A percentile compares a stretch with the other conserved stretches of the same genome.
phyloP scores from a whole-genome alignment of 2,888 invertebrate genomes.

The Torymus aiolomorphi region DNA sequence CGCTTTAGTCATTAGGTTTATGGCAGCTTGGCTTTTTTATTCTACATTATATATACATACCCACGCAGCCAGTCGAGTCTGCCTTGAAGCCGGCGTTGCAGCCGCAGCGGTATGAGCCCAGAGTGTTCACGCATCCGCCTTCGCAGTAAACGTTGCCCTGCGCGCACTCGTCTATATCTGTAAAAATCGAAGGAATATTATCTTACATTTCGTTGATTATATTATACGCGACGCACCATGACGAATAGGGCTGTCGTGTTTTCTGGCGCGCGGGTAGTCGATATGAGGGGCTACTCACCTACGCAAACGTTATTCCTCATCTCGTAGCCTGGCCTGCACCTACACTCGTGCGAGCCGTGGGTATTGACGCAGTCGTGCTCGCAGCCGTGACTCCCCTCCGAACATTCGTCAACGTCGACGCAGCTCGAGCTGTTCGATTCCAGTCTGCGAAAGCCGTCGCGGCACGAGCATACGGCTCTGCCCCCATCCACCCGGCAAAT shows the following conservation, averaged over 20 bases:
- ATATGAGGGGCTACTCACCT: conserved; percentile 63
- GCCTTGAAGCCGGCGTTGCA: conserved; percentile 65
- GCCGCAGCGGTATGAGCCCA: conserved; percentile 75
- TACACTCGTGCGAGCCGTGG: conserved; percentile 75
- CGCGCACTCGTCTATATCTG: conserved; percentile 75
- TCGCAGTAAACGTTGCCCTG: conserved; percentile 71
- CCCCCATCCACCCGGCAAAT: conserved; percentile 63
- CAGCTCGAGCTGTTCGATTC: conserved; percentile 67
- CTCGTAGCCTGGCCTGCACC: conserved; percentile 66
- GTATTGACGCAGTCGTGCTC: conserved; percentile 76
- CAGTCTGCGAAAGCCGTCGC: conserved; percentile 74
- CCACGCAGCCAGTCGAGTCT: conserved; percentile 26
- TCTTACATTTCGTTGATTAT: neutral
- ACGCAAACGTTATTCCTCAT: conserved; percentile 66
- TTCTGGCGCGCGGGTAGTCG: too few relatives aligned
- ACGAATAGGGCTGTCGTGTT: too few relatives aligned
- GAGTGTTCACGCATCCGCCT: conserved; percentile 76
- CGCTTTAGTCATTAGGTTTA: too few relatives aligned
- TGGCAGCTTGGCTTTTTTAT: too few relatives aligned
- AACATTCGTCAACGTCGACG: conserved; percentile 75
- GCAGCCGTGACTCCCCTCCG: conserved; percentile 69
- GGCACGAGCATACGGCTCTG: conserved; percentile 65
- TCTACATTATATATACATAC: conserved; percentile 17
- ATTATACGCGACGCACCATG: too few relatives aligned
- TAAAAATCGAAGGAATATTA: conserved; percentile 36